These are phyloP conservation scores for Pediacus dermestoides DNA, from an alignment of 2,888 invertebrate genomes.

Conservation along the genomic window DNA sequence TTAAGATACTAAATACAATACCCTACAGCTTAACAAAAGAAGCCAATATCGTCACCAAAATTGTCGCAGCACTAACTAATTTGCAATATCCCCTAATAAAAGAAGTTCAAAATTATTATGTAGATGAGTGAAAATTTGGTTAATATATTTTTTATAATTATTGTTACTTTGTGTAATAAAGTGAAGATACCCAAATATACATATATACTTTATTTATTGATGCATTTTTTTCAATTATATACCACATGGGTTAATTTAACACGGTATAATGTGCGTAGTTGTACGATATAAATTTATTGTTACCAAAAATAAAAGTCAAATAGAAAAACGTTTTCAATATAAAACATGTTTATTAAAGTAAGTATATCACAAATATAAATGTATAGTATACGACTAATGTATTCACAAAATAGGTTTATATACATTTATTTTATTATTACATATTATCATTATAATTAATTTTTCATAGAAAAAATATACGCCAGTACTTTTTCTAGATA, in stretches of 20 bases:
- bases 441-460: not conserved
- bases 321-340: too few relatives aligned
- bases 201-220: too few relatives aligned
- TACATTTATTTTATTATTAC: not conserved
- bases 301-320: not conserved
- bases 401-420: not conserved
- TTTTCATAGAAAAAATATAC: not conserved
- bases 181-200: too few relatives aligned
- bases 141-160: too few relatives aligned
- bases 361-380: too few relatives aligned
- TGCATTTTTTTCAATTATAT: too few relatives aligned
- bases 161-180: too few relatives aligned
- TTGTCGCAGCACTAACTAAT: slow-evolving; percentile 12
- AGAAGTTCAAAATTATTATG: slow-evolving; percentile 12
- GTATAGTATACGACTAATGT: too few relatives aligned
- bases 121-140: too few relatives aligned
- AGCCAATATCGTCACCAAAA: slow-evolving; percentile 9
- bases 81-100: slow-evolving; percentile 17
- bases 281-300: not conserved
- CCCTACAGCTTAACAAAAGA: slow-evolving; percentile 6
- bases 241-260: too few relatives aligned
- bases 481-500: not conserved
- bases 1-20: slow-evolving; percentile 11
- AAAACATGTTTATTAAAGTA: too few relatives aligned
- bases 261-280: too few relatives aligned